Base-by-base conservation (phyloP, 2,797 vertebrate genomes). In the Pseudochirops corinnae region DNA sequence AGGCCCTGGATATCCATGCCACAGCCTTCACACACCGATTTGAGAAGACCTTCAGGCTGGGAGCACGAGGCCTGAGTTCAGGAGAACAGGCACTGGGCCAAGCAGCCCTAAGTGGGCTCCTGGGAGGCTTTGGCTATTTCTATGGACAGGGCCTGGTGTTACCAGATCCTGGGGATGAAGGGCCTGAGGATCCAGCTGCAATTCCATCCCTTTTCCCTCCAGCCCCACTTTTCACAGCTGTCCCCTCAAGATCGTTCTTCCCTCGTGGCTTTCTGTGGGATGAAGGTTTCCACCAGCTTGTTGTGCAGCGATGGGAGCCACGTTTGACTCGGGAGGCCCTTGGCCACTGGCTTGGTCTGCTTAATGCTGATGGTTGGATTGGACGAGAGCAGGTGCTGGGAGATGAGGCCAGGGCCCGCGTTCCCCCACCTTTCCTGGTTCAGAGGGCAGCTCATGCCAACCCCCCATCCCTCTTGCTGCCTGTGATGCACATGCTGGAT, bases 221-320 rank as follows among this genome's bases (percentile, higher is more conserved):
- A 50, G 99, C 97, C 0, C 98, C 98, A 3, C 99, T 99, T 90
- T 99, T 99, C 97, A 99, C 99, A 0, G 99, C 99, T 0, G 99
- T 99, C 26, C 99, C 99, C 0, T 99, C 99, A 0, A 99, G 99
- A 55, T 99, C 99, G 9, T 99, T 99, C 98, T 99, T 99, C 95
- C 99, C 99, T 0, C 98, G 99, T 0, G 99, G 99, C 29, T 99
- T 99, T 97, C 99, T 99, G 46, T 99, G 99, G 99, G 99, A 99
- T 0, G 99, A 99, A 94, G 99, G 99, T 58, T 99, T 99, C 97
- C 99, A 99, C 97, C 99, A 99, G 97, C 98, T 99, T 87, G 98
- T 99, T 91, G 97, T 99, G 91, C 99, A 98, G 87, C 99, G 99
- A 95, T 99, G 99, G 99, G 99, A 99, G 93, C 98, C 99, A 0